These are phyloP conservation scores for Pristionchus arcanus DNA, from an alignment of 2,888 invertebrate genomes.

Conservation along the genomic window DNA sequence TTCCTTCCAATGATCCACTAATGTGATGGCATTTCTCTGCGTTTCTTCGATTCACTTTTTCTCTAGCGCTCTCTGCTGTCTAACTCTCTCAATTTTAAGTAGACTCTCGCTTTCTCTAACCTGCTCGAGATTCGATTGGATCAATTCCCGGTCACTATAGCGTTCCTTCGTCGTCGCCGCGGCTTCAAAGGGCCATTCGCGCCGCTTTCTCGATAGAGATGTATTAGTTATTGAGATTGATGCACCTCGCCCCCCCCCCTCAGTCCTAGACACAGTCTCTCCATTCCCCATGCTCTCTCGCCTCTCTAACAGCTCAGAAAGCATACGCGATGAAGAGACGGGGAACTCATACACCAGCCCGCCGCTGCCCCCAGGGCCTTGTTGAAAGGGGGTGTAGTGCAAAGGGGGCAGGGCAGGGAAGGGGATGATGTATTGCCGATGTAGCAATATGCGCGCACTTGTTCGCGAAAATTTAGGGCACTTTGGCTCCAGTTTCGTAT, in stretches of 20 bases:
- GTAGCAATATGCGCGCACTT: slow-evolving; percentile 25
- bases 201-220: neutral
- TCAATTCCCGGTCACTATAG: neutral
- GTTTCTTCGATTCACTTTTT: neutral
- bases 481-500: neutral
- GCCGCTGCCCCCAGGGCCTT: neutral
- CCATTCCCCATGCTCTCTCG: neutral
- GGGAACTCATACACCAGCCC: neutral
- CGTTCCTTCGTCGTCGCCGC: neutral
- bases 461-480: neutral
- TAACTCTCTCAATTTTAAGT: neutral
- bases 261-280: neutral
- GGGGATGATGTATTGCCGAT: slow-evolving; percentile 20
- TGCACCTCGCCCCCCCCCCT: neutral
- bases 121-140: neutral
- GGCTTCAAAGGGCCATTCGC: neutral
- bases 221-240: slow-evolving; percentile 48
- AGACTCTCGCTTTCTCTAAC: neutral
- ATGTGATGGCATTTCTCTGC: slow-evolving; percentile 1
- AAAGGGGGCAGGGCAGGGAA: neutral
- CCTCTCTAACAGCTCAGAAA: neutral
- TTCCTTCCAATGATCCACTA: neutral
- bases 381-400: slow-evolving; percentile 28
- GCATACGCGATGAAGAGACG: neutral
- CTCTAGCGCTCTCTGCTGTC: neutral